Percentiles rank a stretch among this genome's conserved stretches.
phyloP scores from a whole-genome alignment of 2,888 invertebrate species.

The Cantharis rustica region DNA sequence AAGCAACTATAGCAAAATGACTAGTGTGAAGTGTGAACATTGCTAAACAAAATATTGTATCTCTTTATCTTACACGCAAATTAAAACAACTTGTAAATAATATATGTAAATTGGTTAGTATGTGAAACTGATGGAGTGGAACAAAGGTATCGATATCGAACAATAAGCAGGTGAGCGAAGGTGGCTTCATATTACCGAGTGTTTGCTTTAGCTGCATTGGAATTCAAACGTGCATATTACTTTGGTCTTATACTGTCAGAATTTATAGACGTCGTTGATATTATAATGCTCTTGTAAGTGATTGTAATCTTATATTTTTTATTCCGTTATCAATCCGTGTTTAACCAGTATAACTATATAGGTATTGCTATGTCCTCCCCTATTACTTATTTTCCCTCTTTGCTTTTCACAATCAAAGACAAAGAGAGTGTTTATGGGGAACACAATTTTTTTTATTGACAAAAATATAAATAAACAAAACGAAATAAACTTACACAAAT shows the following conservation, averaged over 20 bases:
- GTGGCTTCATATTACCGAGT: constrained; percentile 21
- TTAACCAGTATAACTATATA: neutral
- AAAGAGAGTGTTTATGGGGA: too few relatives aligned
- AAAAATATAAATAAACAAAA: too few relatives aligned
- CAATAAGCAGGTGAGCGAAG: constrained; percentile 23
- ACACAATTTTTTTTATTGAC: too few relatives aligned
- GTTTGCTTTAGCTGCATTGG: constrained; percentile 19
- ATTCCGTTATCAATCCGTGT: neutral
- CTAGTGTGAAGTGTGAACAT: constrained; percentile 25
- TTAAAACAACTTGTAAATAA: constrained; percentile 35
- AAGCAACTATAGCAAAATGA: constrained; percentile 4
- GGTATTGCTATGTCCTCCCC: too few relatives aligned
- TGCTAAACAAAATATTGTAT: constrained; percentile 32
- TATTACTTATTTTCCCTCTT: too few relatives aligned
- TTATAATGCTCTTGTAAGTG: constrained; percentile 1
- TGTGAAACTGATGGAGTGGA: constrained; percentile 35
- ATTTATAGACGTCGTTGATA: neutral
- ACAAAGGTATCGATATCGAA: constrained; percentile 30
- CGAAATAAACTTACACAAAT: too few relatives aligned
- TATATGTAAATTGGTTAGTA: constrained; percentile 37
- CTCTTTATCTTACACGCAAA: constrained; percentile 31
- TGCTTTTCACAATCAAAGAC: too few relatives aligned
- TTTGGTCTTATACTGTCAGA: neutral
- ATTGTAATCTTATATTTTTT: constrained; percentile 2
- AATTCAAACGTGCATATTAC: constrained; percentile 10